These are phyloP conservation scores for Oostethus manadensis DNA, from an alignment of 2,113 vertebrate species.

Conservation along the genomic window DNA sequence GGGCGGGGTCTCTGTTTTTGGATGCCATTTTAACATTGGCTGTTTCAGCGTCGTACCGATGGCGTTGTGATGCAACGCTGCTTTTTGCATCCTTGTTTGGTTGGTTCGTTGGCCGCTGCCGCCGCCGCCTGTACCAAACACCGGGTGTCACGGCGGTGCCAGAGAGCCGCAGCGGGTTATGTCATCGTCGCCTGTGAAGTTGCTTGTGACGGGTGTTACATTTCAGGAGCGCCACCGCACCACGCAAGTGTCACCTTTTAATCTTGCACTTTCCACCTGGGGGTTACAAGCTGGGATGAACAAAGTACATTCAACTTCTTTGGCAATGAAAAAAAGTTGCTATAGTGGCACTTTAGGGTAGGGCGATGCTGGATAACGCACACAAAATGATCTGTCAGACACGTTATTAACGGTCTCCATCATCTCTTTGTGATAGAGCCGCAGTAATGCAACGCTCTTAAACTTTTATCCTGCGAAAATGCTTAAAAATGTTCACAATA, in stretches of 20 bases:
- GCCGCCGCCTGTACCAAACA: conserved; percentile 15
- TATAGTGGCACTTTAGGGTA: too few species aligned
- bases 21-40: conserved; percentile 8
- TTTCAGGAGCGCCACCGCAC: conserved; percentile 15
- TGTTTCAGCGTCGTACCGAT: conserved; percentile 22
- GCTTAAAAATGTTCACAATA: too few species aligned
- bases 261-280: too few species aligned
- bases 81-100: conserved; percentile 18
- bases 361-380: too few species aligned
- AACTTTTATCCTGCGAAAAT: too few species aligned
- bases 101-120: conserved; percentile 17
- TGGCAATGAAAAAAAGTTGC: too few species aligned
- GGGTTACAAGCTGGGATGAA: too few species aligned
- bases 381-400: too few species aligned
- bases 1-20: conserved; percentile 37
- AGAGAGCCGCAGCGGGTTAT: conserved; percentile 35
- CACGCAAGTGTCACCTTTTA: conserved; percentile 7
- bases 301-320: too few species aligned
- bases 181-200: conserved; percentile 29
- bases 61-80: not conserved
- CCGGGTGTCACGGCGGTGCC: conserved; percentile 24
- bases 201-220: conserved; percentile 28
- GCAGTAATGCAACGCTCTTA: too few species aligned
- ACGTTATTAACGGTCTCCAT: too few species aligned
- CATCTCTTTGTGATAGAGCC: too few species aligned